Percentiles rank a stretch among this genome's conserved stretches.
phyloP scores from a whole-genome alignment of 1,140 invertebrate genomes.

The Drosophila mayri region DNA sequence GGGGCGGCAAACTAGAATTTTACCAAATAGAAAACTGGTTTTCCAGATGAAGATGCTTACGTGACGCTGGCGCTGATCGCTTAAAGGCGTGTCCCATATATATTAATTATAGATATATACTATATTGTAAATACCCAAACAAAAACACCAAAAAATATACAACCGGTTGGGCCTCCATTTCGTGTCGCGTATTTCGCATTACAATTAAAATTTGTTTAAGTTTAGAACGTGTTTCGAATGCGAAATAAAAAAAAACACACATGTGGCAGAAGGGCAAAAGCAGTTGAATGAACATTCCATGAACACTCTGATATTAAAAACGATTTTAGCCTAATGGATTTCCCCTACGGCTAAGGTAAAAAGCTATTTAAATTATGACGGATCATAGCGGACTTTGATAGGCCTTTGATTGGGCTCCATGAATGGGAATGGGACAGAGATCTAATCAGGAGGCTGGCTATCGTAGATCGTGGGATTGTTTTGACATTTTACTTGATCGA shows the following conservation, averaged over 20 bases:
- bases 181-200: conserved; percentile 63
- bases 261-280: conserved; percentile 59
- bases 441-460: conserved; percentile 1
- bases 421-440: conserved; percentile 21
- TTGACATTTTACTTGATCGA: conserved; percentile 46
- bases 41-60: conserved; percentile 66
- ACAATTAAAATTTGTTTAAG: conserved; percentile 73
- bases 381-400: conserved; percentile 36
- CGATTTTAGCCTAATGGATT: conserved; percentile 37
- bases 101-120: conserved; percentile 57
- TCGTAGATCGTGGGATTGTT: conserved; percentile 45
- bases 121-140: conserved; percentile 63
- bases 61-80: conserved; percentile 57
- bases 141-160: conserved; percentile 45
- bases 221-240: conserved; percentile 78
- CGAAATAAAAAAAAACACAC: conserved; percentile 25
- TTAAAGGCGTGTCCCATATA: conserved; percentile 65
- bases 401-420: conserved; percentile 28
- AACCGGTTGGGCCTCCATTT: conserved; percentile 22
- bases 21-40: conserved; percentile 76
- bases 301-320: conserved; percentile 22
- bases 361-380: conserved; percentile 62
- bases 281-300: conserved; percentile 41
- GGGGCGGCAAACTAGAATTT: conserved; percentile 70
- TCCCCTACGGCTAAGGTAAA: conserved; percentile 37